Base-by-base conservation (phyloP, 2,797 vertebrate genomes). In the Adrianichthys oophorus region DNA sequence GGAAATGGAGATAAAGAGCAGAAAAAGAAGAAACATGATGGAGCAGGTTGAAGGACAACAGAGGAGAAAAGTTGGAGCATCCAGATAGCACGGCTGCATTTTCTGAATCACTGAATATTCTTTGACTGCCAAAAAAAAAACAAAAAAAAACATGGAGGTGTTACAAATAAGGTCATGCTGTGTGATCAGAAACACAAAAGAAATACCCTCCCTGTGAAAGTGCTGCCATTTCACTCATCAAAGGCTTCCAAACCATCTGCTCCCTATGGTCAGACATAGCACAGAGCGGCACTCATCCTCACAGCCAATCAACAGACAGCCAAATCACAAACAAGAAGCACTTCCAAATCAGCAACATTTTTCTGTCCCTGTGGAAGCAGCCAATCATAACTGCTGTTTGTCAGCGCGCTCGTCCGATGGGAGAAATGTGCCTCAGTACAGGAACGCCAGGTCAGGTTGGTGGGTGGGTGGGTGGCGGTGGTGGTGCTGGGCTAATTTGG, bases 401-500 rank as follows among this genome's bases (percentile, higher is more conserved):
- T 74, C 85, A 60, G 58, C 17, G 2, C 1, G 17, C 60, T 47
- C 58, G 6, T 59, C 79, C 84, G 79, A 87, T 82, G 65, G 84
- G 43, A 66, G 80, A 49, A 70, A 74, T 5, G 72, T 63, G 24
- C 66, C 61, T 67, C 75, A 80, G 78, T 68, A 67, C 72, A 49
- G 76, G 68, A 77, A 78, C 19, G 58, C 62, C 67, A 70, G 60
- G 56, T 76, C 16, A 40, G 44, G 60, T 65, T 71, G 73, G 68
- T 59, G 66, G 70, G 59, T 62, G 80, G 73, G 68, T 57, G 65
- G 70, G 59, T 62, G 80, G 72, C 59, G 18, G 44, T 44, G 43
- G 43, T 45, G n/a, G 43, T 18, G 43, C 18, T n/a, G 62, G 87
- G 89, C 89, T 92, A 92, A 92, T 93, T 91, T 92, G 85, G 90